Evolutionary conservation across 2,113 vertebrate genomes (phyloP), one percentile per base, ranked within the genome.

Genomic region (Pelecanoides urinatrix): DNA sequence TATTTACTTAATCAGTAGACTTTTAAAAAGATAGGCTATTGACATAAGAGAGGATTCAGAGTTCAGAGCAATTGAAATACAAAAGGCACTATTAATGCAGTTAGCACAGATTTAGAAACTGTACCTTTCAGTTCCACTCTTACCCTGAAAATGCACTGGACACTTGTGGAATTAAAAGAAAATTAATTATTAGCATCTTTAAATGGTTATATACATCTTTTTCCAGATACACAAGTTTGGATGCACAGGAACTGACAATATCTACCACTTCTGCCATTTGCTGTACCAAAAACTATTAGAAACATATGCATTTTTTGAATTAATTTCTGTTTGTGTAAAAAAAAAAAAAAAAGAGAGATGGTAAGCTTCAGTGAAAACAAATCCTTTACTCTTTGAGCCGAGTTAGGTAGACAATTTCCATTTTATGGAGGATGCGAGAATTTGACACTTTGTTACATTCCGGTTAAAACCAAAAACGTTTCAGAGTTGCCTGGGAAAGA

Each of bases 1-100:
- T 94, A 87, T 96, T 96, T 97, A 81, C 52, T 56, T 65, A 90
- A 97, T 97, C 92, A 96, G 96, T 92, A 94, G 73, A 76, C 74
- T 83, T 96, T 95, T 75, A 26, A 81, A 94, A 94, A 86, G 63
- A 70, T 68, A 94, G 47, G 52, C 3, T 94, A 95, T 86, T 96
- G 95, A 97, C 90, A 86, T 36, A 70, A 94, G 80, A 72, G 34
- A 91, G 22, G 80, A 89, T 92, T 90, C 70, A 66, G 70, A 82
- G 66, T 87, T 90, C 76, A 87, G 89, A 95, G 75, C 16, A 55
- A 86, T 0, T 56, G 84, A 67, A 93, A 81, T 74, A 88, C 50
- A 80, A 79, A 86, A 91, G 47, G 42, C 19, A 8, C 12, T 20
- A 70, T 45, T 71, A 89, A 73, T 82, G 62, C 29, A 21, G 61